Evolutionary conservation across 2,113 vertebrate species (phyloP).

Genomic region (Sylvia atricapilla): DNA sequence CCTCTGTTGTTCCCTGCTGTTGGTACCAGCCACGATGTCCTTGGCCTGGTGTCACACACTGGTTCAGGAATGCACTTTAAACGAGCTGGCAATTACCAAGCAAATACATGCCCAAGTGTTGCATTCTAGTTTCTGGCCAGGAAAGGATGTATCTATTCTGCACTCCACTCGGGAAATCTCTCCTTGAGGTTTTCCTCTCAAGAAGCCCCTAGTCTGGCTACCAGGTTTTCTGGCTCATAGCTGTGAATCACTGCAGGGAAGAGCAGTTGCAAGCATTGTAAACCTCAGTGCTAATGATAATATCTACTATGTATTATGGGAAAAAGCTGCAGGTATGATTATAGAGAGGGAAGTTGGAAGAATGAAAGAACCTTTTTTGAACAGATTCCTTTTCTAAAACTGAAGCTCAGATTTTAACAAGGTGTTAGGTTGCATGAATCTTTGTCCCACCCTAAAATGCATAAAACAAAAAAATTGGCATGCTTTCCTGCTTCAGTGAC

Average conservation of each 20-base stretch:
- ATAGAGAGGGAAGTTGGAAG: neutral
- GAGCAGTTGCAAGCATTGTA: neutral
- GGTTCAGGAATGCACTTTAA: neutral
- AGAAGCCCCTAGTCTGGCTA: neutral
- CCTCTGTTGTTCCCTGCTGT: conserved; percentile 33
- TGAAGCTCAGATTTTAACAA: neutral
- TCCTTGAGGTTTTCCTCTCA: neutral
- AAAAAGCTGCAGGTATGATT: neutral
- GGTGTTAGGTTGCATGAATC: neutral
- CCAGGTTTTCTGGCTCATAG: neutral
- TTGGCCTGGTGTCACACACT: neutral
- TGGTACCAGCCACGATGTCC: neutral
- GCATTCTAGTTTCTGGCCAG: neutral
- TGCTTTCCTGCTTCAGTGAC: neutral
- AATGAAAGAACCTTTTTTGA: neutral
- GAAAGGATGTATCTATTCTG: neutral
- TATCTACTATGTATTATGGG: neutral
- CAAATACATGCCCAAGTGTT: rapidly evolving
- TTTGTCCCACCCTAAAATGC: neutral
- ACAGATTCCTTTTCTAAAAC: neutral
- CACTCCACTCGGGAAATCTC: neutral
- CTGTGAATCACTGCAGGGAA: neutral
- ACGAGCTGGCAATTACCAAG: neutral
- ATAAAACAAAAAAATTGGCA: neutral
- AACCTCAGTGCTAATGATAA: neutral